Evolutionary conservation across 2,797 vertebrate genomes (phyloP).

Genomic region (Halcyon badia): DNA sequence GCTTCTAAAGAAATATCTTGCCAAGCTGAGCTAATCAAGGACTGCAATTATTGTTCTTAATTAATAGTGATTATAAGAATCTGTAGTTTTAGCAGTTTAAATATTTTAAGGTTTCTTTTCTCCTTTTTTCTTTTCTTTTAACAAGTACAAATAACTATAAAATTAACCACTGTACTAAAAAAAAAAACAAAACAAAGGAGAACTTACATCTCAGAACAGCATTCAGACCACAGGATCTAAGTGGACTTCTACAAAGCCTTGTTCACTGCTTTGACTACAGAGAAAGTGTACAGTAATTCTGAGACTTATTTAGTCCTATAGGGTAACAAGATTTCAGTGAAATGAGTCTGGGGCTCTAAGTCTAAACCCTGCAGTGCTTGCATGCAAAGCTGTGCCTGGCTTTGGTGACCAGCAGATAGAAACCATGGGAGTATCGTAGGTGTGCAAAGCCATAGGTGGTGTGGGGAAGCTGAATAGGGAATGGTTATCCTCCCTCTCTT

Average conservation of each 20-base stretch:
- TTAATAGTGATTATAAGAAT: too few species aligned
- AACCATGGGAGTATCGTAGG: rapidly evolving
- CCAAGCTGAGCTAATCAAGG: background rate
- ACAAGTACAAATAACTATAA: too few species aligned
- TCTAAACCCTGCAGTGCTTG: background rate
- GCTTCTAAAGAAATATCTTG: background rate
- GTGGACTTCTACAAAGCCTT: background rate
- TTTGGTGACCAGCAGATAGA: background rate
- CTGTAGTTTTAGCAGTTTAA: too few species aligned
- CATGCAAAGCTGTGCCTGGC: background rate
- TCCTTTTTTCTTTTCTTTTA: too few species aligned
- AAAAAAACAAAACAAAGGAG: background rate
- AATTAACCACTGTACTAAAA: too few species aligned
- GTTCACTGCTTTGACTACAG: background rate
- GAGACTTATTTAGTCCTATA: background rate
- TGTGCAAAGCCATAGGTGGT: background rate
- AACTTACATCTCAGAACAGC: background rate
- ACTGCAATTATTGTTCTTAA: too few species aligned
- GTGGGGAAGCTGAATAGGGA: background rate
- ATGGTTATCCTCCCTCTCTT: background rate
- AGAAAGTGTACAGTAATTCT: background rate
- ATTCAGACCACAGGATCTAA: background rate
- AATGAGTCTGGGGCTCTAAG: background rate
- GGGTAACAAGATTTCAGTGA: background rate
- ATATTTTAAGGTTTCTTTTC: too few species aligned